Evolutionary conservation across 2,888 invertebrate species (phyloP), one percentile per base, ranked within the genome.

Genomic region (Laothoe populi): DNA sequence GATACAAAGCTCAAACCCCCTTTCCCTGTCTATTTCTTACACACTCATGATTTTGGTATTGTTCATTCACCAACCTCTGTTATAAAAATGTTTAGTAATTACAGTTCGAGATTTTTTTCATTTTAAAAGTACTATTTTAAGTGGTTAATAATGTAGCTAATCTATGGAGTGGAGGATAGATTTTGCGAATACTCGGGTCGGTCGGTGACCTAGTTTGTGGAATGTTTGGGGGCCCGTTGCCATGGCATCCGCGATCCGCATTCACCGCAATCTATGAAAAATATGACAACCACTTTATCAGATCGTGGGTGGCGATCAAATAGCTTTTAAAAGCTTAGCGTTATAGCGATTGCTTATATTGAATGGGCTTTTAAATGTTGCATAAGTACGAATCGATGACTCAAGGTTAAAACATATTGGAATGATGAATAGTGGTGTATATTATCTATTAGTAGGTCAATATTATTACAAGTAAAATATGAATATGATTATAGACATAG

Each of bases 181-280:
- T 79, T 79, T 79, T 74, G 75, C 75, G 68, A 74, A 70, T 69
- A 71, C 67, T 66, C 74, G 60, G 23, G 65, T 65, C 70, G 70
- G 75, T 45, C 75, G 74, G 67, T 75, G 86, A 83, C 84, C 83
- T 70, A 82, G 78, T 76, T 85, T 67, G 57, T 60, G 78, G 82
- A 86, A 85, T 90, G 89, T 90, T 90, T 88, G 83, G 75, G 31
- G 66, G 69, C 70, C 71, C 70, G 88, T 89, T 86, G 78, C 85
- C 78, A 88, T 88, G 85, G 74, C 71, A 38, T 57, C 46, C 26
- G 23, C 38, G 31, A 19, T 46, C 58, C 58, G 45, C 59, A 44
- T 26, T 59, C 45, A 16, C 44, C 45, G 59, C 59, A 59, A 59
- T 53, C 53, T 53, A 53, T 35, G 35, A 35, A 53, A 53, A 53